Evolutionary conservation across 1,140 invertebrate genomes (phyloP).

Genomic region (Prorops nasuta): DNA sequence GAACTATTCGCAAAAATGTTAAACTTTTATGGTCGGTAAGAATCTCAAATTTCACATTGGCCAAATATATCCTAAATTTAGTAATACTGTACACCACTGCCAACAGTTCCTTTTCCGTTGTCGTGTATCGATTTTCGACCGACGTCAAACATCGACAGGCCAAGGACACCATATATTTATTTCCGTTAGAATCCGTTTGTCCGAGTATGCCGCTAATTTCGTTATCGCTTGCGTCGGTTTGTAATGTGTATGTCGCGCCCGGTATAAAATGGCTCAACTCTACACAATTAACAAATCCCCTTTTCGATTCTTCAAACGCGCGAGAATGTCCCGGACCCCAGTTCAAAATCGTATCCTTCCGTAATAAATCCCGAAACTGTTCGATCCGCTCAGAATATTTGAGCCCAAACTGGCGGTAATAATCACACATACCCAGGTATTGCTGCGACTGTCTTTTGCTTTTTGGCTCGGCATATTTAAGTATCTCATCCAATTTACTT

Average conservation of each 20-base stretch:
- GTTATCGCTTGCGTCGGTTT: no score
- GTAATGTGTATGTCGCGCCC: constrained; percentile 3
- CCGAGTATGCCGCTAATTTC: no score
- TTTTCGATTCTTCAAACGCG: constrained; percentile 12
- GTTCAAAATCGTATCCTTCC: not conserved
- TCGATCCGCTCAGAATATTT: constrained; percentile 20
- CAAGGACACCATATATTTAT: not conserved
- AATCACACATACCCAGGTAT: constrained; percentile 43
- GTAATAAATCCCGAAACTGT: constrained; percentile 30
- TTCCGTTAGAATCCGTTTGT: not conserved
- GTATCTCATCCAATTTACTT: constrained; percentile 31
- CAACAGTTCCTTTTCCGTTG: constrained; percentile 7
- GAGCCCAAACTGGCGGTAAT: constrained; percentile 37
- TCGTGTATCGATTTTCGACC: not conserved
- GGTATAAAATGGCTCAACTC: not conserved
- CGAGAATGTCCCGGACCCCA: constrained; percentile 2
- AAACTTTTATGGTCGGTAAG: constrained; percentile 5
- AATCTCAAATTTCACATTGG: not conserved
- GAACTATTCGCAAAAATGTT: not conserved
- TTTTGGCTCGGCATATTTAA: constrained; percentile 32
- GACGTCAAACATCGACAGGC: not conserved
- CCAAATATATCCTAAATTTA: not conserved
- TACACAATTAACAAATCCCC: constrained; percentile 6
- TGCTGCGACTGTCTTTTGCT: constrained; percentile 34
- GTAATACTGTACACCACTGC: not conserved